phyloP scores from a whole-genome alignment of 2,113 vertebrate genomes.

The Nettapus auritus region DNA sequence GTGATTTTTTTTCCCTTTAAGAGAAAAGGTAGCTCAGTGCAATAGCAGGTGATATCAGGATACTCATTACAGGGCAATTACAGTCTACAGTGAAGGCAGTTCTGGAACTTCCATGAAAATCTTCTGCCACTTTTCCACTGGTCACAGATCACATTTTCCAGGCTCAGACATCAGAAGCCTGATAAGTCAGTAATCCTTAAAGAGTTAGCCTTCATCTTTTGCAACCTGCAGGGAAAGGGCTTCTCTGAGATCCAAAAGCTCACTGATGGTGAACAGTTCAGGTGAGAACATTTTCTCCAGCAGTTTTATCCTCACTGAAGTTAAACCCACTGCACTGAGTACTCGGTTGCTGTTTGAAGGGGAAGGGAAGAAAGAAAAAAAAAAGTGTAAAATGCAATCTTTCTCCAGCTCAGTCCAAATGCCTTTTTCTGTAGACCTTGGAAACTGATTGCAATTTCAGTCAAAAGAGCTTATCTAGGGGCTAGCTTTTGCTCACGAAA shows the following conservation, averaged over 20 bases:
- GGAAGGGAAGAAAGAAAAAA: not conserved
- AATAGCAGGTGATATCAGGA: not conserved
- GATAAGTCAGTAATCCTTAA: constrained; percentile 59
- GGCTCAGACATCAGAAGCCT: constrained; percentile 51
- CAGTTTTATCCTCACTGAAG: constrained; percentile 62
- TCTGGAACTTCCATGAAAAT: constrained; percentile 48
- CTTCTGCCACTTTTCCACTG: constrained; percentile 46
- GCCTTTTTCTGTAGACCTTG: not conserved
- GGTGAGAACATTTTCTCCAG: constrained; percentile 59
- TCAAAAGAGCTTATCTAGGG: constrained; percentile 5
- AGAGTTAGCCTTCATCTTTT: constrained; percentile 63
- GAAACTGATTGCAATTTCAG: constrained; percentile 30
- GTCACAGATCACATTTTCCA: constrained; percentile 63
- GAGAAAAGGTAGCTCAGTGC: not conserved
- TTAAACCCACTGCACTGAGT: constrained; percentile 36
- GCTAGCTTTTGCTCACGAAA: not conserved
- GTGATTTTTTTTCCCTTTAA: not conserved
- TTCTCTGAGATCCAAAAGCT: constrained; percentile 62
- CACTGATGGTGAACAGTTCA: constrained; percentile 52
- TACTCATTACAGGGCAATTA: constrained; percentile 28
- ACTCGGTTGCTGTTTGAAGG: constrained; percentile 51
- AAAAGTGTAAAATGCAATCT: not conserved
- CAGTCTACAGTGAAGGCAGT: constrained; percentile 10
- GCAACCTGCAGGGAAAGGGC: constrained; percentile 61
- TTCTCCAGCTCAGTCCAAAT: constrained; percentile 26